A percentile compares a stretch with the other conserved stretches of the same genome.
phyloP scores from a whole-genome alignment of 2,113 vertebrate genomes.

The Cephalophus harveyi region DNA sequence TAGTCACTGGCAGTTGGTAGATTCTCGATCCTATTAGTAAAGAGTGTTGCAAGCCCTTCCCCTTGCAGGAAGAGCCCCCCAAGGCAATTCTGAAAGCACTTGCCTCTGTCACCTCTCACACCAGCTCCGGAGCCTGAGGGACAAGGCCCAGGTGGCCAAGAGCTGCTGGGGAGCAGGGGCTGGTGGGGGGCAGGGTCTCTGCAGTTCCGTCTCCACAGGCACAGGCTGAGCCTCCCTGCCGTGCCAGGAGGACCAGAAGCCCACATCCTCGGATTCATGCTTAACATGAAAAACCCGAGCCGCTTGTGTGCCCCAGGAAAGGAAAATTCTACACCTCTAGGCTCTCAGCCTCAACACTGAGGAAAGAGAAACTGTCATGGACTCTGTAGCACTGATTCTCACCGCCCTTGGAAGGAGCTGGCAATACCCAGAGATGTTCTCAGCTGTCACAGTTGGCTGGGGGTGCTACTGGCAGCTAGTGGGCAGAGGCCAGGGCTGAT shows the following conservation, averaged over 20 bases:
- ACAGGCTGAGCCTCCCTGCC: background rate
- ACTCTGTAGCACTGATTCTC: background rate
- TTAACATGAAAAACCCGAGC: background rate
- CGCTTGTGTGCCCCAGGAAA: background rate
- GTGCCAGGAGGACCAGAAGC: background rate
- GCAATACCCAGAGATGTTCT: background rate
- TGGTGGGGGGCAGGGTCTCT: fast-evolving
- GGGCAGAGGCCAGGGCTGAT: background rate
- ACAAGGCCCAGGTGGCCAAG: background rate
- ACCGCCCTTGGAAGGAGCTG: background rate
- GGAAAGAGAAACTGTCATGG: background rate
- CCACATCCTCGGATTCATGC: background rate
- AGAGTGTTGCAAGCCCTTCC: background rate
- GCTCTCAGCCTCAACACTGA: background rate
- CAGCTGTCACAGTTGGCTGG: background rate
- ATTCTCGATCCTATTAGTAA: background rate
- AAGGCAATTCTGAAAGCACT: background rate
- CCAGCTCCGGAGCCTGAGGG: background rate
- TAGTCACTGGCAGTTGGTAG: background rate
- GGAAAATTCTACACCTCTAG: background rate
- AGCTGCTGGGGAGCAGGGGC: background rate
- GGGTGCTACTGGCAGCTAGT: background rate
- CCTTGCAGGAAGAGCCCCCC: no score
- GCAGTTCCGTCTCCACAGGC: background rate
- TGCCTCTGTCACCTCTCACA: background rate